Percentiles rank a stretch among this genome's conserved stretches.
phyloP scores from a whole-genome alignment of 2,113 vertebrate genomes.

The Haemorhous mexicanus region DNA sequence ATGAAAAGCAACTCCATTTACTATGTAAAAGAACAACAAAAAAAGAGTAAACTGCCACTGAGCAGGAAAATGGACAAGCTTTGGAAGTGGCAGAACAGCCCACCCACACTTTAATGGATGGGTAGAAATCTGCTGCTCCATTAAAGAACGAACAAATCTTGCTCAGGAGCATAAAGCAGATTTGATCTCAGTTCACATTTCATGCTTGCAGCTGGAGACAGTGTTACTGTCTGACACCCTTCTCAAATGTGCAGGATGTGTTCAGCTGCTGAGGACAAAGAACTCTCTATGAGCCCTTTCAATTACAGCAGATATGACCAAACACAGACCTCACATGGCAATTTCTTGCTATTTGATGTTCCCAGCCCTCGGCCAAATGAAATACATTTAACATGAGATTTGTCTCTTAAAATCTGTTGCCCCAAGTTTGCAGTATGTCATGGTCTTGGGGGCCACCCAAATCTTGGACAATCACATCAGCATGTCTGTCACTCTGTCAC shows the following conservation, averaged over 20 bases:
- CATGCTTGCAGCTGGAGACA: neutral
- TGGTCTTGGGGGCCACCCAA: neutral
- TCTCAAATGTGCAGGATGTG: neutral
- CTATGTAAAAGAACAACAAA: neutral
- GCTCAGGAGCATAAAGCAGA: neutral
- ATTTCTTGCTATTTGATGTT: neutral
- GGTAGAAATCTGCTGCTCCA: neutral
- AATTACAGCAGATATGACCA: neutral
- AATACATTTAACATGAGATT: neutral
- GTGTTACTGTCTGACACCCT: neutral
- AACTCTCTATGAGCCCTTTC: neutral
- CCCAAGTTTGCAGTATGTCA: neutral
- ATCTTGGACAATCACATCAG: neutral
- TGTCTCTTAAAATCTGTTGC: neutral
- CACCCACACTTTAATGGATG: neutral
- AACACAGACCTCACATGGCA: neutral
- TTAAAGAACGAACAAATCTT: neutral
- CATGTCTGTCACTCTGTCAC: neutral
- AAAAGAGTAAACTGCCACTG: neutral
- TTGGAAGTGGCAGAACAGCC: neutral
- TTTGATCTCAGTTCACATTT: neutral
- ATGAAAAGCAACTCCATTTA: neutral
- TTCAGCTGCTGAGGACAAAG: slow-evolving; percentile 34
- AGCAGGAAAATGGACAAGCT: neutral
- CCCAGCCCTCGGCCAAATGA: neutral